Percentiles rank a stretch among this genome's conserved stretches.
Conservation (phyloP, 2,113 vertebrate species). For the Gymnocephalus cernua region DNA sequence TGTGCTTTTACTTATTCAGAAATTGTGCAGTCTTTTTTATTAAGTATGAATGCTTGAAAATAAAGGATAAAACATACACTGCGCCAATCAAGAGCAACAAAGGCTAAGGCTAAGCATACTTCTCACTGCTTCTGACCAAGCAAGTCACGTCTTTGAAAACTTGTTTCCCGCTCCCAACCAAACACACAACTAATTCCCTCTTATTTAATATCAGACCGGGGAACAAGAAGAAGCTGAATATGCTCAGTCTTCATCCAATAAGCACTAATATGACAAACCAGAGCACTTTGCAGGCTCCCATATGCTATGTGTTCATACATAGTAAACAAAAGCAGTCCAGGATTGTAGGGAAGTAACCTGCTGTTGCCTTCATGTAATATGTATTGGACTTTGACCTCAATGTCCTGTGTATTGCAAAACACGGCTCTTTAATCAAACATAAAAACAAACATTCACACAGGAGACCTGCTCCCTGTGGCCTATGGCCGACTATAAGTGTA, state of each 20-base stretch:
- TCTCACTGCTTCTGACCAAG: neutral
- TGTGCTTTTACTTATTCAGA: constrained; percentile 41
- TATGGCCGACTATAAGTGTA: constrained; percentile 18
- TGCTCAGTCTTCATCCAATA: neutral
- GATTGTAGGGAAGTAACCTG: constrained; percentile 33
- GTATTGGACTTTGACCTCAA: constrained; percentile 68
- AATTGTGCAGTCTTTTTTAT: constrained; percentile 11
- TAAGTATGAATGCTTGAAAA: constrained; percentile 20
- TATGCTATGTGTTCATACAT: constrained; percentile 2
- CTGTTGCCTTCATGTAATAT: constrained; percentile 57
- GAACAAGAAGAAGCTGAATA: constrained; percentile 1
- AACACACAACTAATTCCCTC: neutral
- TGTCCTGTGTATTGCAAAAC: constrained; percentile 58
- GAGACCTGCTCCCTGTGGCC: constrained; percentile 34
- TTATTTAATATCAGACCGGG: constrained; percentile 1
- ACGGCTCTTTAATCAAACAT: constrained; percentile 50
- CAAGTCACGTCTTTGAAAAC: neutral
- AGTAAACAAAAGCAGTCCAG: constrained; percentile 45
- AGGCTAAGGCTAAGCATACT: neutral
- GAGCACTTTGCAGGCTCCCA: neutral
- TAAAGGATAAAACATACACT: constrained; percentile 19
- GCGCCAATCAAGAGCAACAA: neutral
- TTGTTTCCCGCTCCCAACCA: neutral
- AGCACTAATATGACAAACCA: constrained; percentile 23
- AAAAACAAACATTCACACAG: constrained; percentile 43